Evolutionary conservation across 2,888 invertebrate species (phyloP).

Genomic region (Hydrotaea cyrtoneurina): DNA sequence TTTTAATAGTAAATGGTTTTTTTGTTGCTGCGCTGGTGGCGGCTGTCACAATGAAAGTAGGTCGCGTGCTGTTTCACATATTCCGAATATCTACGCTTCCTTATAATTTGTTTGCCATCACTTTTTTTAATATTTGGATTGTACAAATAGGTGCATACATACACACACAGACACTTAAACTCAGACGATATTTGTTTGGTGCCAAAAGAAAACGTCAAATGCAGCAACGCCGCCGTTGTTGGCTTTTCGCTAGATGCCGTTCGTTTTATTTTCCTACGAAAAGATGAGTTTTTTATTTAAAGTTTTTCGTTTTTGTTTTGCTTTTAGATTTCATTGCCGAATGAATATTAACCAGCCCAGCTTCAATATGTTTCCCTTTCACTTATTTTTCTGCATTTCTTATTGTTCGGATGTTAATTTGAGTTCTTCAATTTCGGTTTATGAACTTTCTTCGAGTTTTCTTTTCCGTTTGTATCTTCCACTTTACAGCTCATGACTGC

Average conservation of each 20-base stretch:
- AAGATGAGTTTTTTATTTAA: slow-evolving; percentile 12
- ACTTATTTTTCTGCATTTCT: slow-evolving; percentile 1
- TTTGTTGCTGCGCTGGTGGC: slow-evolving; percentile 47
- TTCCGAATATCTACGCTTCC: slow-evolving; percentile 59
- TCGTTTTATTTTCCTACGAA: slow-evolving; percentile 11
- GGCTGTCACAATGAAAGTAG: slow-evolving; percentile 65
- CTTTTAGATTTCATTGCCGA: neutral
- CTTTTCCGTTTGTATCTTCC: neutral
- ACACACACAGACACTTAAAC: no score
- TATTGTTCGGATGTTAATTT: slow-evolving; percentile 13
- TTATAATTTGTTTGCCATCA: slow-evolving; percentile 28
- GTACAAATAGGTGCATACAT: no score
- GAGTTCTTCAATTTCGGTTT: neutral
- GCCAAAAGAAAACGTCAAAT: neutral
- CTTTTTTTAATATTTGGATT: neutral
- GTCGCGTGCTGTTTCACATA: slow-evolving; percentile 67
- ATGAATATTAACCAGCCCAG: neutral
- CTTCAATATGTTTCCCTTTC: slow-evolving; percentile 18
- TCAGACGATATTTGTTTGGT: neutral
- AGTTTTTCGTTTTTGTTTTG: slow-evolving; percentile 4
- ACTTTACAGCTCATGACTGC: no score
- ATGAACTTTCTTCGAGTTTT: neutral
- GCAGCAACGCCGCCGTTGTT: neutral
- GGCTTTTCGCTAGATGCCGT: neutral
- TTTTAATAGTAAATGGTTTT: neutral